Conservation (phyloP, 1,140 invertebrate genomes). For the Batillaria attramentaria region DNA sequence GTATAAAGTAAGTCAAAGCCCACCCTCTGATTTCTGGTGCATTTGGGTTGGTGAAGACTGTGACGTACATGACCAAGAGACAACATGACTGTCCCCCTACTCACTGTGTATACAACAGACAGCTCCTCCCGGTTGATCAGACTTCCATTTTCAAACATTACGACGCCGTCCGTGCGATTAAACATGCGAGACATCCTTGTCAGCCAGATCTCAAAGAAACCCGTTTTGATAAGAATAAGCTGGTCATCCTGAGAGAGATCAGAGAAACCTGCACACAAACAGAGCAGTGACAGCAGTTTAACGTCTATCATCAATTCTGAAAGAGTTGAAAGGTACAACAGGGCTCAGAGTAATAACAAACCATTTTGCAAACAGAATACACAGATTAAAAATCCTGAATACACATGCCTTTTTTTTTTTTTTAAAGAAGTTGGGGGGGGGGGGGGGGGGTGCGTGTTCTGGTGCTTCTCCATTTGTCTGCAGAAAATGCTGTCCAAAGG, state of each 20-base stretch:
- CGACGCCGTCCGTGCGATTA: slow-evolving; percentile 78
- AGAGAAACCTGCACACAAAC: slow-evolving; percentile 88
- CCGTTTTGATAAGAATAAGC: slow-evolving; percentile 95
- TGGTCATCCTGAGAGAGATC: slow-evolving; percentile 98
- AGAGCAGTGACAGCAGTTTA: slow-evolving; percentile 25
- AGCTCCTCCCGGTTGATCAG: slow-evolving; percentile 88
- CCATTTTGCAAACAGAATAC: background rate
- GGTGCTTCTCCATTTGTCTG: too few species aligned
- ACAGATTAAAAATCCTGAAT: background rate
- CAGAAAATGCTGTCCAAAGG: too few species aligned
- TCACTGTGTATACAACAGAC: slow-evolving; percentile 94
- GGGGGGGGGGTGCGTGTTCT: too few species aligned
- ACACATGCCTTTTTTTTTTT: background rate
- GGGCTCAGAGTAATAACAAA: background rate
- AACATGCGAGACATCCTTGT: slow-evolving; percentile 88
- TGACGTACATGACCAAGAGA: too few species aligned
- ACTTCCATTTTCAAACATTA: slow-evolving; percentile 95
- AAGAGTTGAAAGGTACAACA: slow-evolving; percentile 10
- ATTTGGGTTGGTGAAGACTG: too few species aligned
- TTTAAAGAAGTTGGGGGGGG: background rate
- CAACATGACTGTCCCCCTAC: too few species aligned
- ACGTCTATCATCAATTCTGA: background rate
- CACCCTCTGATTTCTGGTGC: too few species aligned
- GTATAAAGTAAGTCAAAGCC: too few species aligned
- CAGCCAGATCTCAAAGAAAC: slow-evolving; percentile 97